Evolutionary conservation across 2,113 vertebrate species (phyloP).

Genomic region (Mobula hypostoma): DNA sequence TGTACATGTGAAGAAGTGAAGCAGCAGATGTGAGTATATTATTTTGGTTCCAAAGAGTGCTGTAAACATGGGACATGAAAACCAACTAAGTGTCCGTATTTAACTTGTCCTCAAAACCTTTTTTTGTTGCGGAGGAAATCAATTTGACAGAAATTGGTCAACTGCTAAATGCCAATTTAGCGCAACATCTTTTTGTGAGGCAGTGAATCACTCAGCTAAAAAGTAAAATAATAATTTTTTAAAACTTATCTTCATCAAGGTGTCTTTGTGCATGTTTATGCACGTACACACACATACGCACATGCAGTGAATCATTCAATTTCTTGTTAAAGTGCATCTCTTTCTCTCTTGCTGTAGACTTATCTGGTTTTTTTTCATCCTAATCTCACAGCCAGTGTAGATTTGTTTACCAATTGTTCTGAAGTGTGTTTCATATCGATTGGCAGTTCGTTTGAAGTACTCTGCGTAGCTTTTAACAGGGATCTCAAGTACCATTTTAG

Average conservation of each 20-base stretch:
- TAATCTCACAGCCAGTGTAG: neutral
- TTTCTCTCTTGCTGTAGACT: neutral
- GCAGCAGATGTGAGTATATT: neutral
- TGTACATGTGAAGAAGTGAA: neutral
- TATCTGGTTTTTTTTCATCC: neutral
- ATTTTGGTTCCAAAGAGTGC: neutral
- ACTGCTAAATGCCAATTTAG: constrained; percentile 14
- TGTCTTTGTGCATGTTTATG: too few relatives aligned
- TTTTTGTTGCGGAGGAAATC: neutral
- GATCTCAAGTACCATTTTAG: neutral
- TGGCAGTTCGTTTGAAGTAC: neutral
- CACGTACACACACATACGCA: too few relatives aligned
- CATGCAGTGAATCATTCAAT: neutral
- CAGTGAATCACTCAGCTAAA: neutral
- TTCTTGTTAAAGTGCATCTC: neutral
- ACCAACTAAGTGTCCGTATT: neutral
- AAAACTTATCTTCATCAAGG: too few relatives aligned
- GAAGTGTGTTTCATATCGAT: neutral
- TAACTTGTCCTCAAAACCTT: neutral
- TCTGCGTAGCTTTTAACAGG: neutral
- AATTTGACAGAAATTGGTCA: neutral
- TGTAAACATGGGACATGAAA: neutral
- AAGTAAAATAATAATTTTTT: neutral
- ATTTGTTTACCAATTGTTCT: neutral
- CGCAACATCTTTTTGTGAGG: neutral